Base-by-base conservation (phyloP, 1,140 invertebrate genomes). In the Camponotus vicinus region DNA sequence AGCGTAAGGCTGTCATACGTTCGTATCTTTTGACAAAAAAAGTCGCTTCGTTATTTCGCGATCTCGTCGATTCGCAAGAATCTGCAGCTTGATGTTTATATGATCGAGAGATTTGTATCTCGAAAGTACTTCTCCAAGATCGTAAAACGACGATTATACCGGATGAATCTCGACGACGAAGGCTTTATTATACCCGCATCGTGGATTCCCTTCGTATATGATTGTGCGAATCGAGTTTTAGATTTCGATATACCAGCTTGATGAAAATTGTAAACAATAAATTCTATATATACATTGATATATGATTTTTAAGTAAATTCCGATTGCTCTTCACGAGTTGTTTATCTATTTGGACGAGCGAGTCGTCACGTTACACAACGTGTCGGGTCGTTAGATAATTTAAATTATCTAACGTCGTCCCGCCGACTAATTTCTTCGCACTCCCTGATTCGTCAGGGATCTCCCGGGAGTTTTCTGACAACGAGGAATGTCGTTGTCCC, bases 361-460 rank as follows among this genome's bases (percentile, higher is more conserved):
- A 66, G 82, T 88, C 80, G 70, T 83, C 78, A 86, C 69, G 78
- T 89, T 86, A 89, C 84, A 78, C 87, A 76, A 69, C 18, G 11
- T n/a, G 42, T 82, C 52, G 37, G 27, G 9, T 59, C 63, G 85
- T 89, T 89, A 89, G 88, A 77, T 89, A 89, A 89, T 86, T 77
- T 27, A 27, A 27, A 27, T 27, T 66, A 78, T 86, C 21, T 55
- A 52, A 52, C 32, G 77, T 27, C 11, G 32, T 37, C n/a, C 55
- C 34, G 32, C 49, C 49, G 37, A 59, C 18, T 83, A 86, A 86
- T 75, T 73, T 77, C 66, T 34, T 71, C 52, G 45, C 63, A 32
- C 63, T 83, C 64, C 18, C 52, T 49, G 64, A 82, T 78, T 66
- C 52, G 34, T 13, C n/a, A 32, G 27, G 13, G 4, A 52, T 61